phyloP scores from a whole-genome alignment of 2,888 invertebrate genomes.

The Troides aeacus region DNA sequence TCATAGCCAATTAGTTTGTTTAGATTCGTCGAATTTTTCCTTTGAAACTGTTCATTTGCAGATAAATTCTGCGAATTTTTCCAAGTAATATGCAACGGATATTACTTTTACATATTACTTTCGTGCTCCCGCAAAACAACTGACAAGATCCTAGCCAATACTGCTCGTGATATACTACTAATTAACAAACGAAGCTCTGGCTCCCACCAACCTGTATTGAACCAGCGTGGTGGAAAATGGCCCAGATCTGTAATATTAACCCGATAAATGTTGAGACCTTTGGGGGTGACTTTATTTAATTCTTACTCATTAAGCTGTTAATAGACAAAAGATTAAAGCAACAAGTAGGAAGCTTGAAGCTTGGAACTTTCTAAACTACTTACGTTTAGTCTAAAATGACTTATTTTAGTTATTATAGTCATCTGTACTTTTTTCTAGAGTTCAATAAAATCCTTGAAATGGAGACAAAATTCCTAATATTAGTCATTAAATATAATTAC shows the following conservation, averaged over 20 bases:
- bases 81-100: background rate
- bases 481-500: too few species aligned
- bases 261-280: background rate
- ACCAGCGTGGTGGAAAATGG: too few species aligned
- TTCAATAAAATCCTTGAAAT: too few species aligned
- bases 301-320: conserved; percentile 1
- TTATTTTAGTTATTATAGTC: background rate
- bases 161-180: too few species aligned
- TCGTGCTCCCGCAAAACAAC: too few species aligned
- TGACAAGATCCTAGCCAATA: too few species aligned
- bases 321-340: background rate
- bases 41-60: background rate
- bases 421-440: background rate
- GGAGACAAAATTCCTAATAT: too few species aligned
- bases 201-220: too few species aligned
- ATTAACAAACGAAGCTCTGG: too few species aligned
- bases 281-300: background rate
- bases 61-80: background rate
- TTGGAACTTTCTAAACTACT: background rate
- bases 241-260: too few species aligned
- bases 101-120: background rate
- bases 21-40: background rate
- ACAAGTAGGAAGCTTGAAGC: conserved; percentile 2
- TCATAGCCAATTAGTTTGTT: background rate
- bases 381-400: background rate